phyloP scores from a whole-genome alignment of 2,888 invertebrate genomes.

The Microctonus hyperodae region DNA sequence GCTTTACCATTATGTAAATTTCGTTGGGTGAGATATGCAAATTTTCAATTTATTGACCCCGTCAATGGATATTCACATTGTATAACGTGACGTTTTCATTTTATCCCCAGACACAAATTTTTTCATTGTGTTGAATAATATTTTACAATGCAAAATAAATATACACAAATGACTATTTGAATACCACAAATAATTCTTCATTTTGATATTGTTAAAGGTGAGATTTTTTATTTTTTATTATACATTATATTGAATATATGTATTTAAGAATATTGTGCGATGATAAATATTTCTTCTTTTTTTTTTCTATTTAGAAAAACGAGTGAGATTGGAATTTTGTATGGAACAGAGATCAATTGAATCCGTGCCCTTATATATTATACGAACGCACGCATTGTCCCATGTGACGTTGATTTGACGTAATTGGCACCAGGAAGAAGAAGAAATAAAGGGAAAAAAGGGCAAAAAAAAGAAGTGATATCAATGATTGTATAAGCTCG shows the following conservation, averaged over 20 bases:
- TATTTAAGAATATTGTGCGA: not conserved
- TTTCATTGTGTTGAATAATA: not conserved
- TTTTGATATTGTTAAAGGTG: no score
- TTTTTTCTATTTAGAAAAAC: not conserved
- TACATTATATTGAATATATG: not conserved
- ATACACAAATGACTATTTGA: not conserved
- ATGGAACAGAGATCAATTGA: conserved; percentile 1
- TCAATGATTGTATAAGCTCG: conserved; percentile 36
- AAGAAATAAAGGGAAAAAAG: conserved; percentile 13
- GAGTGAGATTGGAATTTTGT: conserved; percentile 7
- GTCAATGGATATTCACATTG: not conserved
- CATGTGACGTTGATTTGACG: conserved; percentile 61
- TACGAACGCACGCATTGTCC: conserved; percentile 48
- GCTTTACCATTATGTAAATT: conserved; percentile 48
- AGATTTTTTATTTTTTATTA: not conserved
- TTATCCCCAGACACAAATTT: not conserved
- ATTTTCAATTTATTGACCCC: conserved; percentile 33
- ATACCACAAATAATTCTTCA: no score
- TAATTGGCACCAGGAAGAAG: conserved; percentile 62
- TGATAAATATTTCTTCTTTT: not conserved
- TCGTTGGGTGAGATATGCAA: conserved; percentile 45
- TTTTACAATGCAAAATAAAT: not conserved
- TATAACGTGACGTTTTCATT: conserved; percentile 27
- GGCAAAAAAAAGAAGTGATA: not conserved
- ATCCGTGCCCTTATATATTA: conserved; percentile 11